Base-by-base conservation (phyloP, 2,797 vertebrate genomes). In the Neosilurus hyrtlii region DNA sequence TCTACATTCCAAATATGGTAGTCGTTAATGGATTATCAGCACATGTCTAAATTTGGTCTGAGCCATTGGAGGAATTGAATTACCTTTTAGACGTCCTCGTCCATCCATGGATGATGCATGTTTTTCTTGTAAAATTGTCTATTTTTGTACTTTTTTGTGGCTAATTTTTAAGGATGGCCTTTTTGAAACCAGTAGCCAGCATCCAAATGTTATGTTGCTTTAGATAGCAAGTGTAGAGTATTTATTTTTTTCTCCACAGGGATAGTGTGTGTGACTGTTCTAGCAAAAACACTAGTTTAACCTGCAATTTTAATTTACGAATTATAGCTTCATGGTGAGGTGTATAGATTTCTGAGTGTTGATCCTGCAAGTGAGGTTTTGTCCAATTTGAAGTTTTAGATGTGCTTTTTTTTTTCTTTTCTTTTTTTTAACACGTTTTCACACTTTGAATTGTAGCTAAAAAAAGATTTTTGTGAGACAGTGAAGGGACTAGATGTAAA, bases 121-220 rank as follows among this genome's bases (percentile, higher is more conserved):
- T 63, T 49, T 72, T 35, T 35, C 59, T 12, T 77, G 75, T 77
- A 51, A 63, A 63, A 63, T 51, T 59, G 14, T 63, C 62, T 77
- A 77, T 77, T 77, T 77, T 77, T 77, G 75, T 77, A 63, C 57
- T 16, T 43, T 77, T 77, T 26, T 77, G 75, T 77, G 59, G n/a
- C 7, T 11, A 24, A 49, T 24, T 77, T 72, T 77, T 63, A 6
- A 51, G 4, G 3, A 11, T 24, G 20, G 59, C 22, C 3, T 63
- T 62, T 76, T 63, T 77, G 22, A 63, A 49, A 18, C 51, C 57
- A 24, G 22, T 49, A 57, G 52, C 26, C 49, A 51, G 9, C n/a
- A 15, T 63, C 37, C 37, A 49, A 11, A 63, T 77, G 22, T n/a
- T 49, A 22, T 57, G 18, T 37, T 22, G 30, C 56, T 59, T 75